Base-by-base conservation (phyloP, 1,140 invertebrate species). In the Drosophila suzukii region DNA sequence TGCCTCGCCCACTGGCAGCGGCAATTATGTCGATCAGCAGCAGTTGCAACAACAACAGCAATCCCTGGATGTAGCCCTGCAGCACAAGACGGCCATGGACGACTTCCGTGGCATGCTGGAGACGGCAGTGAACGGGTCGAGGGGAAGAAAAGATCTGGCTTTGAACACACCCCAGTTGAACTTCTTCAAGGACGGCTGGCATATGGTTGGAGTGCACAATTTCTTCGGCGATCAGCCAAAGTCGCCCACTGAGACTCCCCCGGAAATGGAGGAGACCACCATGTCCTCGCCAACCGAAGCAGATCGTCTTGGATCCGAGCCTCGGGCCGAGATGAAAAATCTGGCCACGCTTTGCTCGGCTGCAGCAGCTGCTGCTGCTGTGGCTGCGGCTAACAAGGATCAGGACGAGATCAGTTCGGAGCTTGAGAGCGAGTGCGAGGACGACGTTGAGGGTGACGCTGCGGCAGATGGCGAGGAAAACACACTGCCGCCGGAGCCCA, bases 1-100 rank as follows among this genome's bases (percentile, higher is more conserved):
- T 17, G 91, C 91, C 7, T 90, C 93, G 91, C 74, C 93, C 93
- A 75, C 83, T 46, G 84, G 79, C 92, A 93, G 65, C 84, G 92
- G 73, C 77, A 93, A 55, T 92, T 94, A 61, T 75, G 93, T 56
- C 44, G 68, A 50, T 4, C 75, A 92, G 10, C 92, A 92, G 58
- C 92, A 93, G 50, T 20, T 20, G 20, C 93, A 92, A 46, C 30
- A 32, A 39, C 91, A 85, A 44, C 91, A 84, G 6, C 90, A 91
- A 8, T 39, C 78, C 13, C 12, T 84, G 63, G 78, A 77, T 65
- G 75, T 75, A 15, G 30, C 58, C 36, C n/a, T 78, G 58, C 82
- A 86, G 46, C 82, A 81, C 24, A 88, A 89, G 36, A 30, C 71
- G 12, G 63, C 63, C 4, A 80, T 89, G 63, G 84, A 90, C 11